These are phyloP conservation scores for Oscheius onirici DNA, from an alignment of 2,888 invertebrate species.

Conservation along the genomic window DNA sequence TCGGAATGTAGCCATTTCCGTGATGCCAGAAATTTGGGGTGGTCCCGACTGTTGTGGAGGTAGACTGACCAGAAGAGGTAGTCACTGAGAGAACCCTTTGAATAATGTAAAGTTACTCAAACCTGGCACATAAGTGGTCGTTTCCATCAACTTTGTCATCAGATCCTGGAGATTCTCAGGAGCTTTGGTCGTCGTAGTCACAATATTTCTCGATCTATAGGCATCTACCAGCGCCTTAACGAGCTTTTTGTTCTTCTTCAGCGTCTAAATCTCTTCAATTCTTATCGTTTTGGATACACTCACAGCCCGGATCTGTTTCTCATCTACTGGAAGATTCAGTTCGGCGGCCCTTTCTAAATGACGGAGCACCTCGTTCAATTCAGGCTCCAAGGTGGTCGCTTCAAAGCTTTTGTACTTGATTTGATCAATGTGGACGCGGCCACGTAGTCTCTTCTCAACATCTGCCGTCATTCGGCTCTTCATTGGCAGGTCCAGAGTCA, in stretches of 20 bases:
- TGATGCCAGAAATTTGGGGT: conserved; percentile 38
- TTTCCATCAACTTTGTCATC: not conserved
- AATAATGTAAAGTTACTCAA: not conserved
- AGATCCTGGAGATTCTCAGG: not conserved
- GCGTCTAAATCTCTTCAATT: conserved; percentile 6
- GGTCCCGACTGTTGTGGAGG: not conserved
- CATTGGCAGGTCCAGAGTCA: conserved; percentile 28
- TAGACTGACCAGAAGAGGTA: not conserved
- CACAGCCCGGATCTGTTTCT: conserved; percentile 39
- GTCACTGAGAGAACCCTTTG: not conserved
- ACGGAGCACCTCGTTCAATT: conserved; percentile 36
- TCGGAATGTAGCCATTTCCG: conserved; percentile 49
- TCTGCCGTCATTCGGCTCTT: conserved; percentile 16
- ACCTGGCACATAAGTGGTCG: too few species aligned
- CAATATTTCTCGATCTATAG: conserved; percentile 34
- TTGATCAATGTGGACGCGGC: conserved; percentile 5
- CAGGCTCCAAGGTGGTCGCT: conserved; percentile 6
- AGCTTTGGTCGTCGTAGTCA: not conserved
- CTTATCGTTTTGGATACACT: not conserved
- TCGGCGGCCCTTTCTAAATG: conserved; percentile 39
- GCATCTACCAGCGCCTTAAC: conserved; percentile 47
- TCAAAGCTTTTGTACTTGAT: conserved; percentile 22
- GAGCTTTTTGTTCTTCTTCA: conserved; percentile 45
- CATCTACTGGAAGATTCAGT: conserved; percentile 43
- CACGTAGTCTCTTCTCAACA: conserved; percentile 17